A percentile compares a stretch with the other conserved stretches of the same genome.
Conservation (phyloP, 2,888 invertebrate genomes). For the Phragmatobia fuliginosa region DNA sequence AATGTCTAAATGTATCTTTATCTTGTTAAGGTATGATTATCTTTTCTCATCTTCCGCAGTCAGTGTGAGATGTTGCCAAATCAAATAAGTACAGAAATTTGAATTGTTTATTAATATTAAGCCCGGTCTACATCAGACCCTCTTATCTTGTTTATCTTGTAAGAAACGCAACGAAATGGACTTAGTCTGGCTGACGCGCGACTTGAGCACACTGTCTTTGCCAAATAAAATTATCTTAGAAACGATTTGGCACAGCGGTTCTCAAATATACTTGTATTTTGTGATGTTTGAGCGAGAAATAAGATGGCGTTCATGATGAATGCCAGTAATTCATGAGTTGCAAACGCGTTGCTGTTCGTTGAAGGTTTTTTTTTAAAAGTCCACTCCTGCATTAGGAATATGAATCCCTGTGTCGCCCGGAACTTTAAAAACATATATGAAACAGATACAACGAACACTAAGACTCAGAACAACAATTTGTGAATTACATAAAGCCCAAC, state of each 20-base stretch:
- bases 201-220: conserved; percentile 30
- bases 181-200: conserved; percentile 25
- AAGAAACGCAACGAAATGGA: conserved; percentile 33
- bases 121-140: background rate
- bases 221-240: conserved; percentile 46
- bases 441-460: too few species aligned
- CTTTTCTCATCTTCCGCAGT: background rate
- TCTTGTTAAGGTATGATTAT: background rate
- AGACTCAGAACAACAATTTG: too few species aligned
- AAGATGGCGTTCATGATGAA: too few species aligned
- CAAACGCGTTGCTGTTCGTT: too few species aligned
- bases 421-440: too few species aligned
- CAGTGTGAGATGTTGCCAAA: conserved; percentile 5
- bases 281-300: too few species aligned
- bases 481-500: too few species aligned
- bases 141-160: conserved; percentile 20
- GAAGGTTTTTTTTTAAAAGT: too few species aligned
- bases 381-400: too few species aligned
- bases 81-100: conserved; percentile 20
- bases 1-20: background rate
- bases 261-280: conserved; percentile 34
- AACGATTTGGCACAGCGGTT: conserved; percentile 46
- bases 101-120: conserved; percentile 24
- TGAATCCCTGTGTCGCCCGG: too few species aligned
- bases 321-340: too few species aligned